Conservation (phyloP, 1,140 invertebrate species). For the Antheraea mylitta region DNA sequence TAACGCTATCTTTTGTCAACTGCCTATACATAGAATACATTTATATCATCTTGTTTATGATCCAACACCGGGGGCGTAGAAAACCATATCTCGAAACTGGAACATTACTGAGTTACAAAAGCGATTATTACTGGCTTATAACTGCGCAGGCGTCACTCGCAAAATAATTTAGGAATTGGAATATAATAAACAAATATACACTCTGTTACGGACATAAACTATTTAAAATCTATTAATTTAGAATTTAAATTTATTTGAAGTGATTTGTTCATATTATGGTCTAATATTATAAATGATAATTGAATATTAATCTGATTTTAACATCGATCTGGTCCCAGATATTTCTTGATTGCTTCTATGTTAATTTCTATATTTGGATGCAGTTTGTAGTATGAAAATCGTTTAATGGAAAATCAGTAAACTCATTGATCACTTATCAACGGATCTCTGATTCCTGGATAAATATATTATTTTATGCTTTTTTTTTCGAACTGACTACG, state of each 20-base stretch:
- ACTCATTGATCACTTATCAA: no score
- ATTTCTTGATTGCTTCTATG: no score
- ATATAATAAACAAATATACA: constrained; percentile 3
- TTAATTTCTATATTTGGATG: no score
- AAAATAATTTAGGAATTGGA: constrained; percentile 10
- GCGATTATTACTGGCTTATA: constrained; percentile 27
- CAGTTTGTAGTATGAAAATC: no score
- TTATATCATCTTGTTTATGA: constrained; percentile 16
- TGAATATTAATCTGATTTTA: not conserved
- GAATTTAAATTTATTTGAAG: not conserved
- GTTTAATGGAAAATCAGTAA: no score
- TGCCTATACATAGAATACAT: not conserved
- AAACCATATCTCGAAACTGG: constrained; percentile 21
- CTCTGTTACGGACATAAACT: not conserved
- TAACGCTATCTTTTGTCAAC: no score
- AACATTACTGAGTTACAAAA: constrained; percentile 25
- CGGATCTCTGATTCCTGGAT: no score
- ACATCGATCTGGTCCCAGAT: no score
- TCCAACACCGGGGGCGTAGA: constrained; percentile 30
- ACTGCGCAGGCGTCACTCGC: constrained; percentile 13
- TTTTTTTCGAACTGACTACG: no score
- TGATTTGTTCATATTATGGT: not conserved
- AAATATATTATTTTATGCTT: no score
- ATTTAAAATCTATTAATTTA: constrained; percentile 3
- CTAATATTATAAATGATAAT: not conserved